Evolutionary conservation across 2,797 vertebrate genomes (phyloP).

Genomic region (Danio choprae): DNA sequence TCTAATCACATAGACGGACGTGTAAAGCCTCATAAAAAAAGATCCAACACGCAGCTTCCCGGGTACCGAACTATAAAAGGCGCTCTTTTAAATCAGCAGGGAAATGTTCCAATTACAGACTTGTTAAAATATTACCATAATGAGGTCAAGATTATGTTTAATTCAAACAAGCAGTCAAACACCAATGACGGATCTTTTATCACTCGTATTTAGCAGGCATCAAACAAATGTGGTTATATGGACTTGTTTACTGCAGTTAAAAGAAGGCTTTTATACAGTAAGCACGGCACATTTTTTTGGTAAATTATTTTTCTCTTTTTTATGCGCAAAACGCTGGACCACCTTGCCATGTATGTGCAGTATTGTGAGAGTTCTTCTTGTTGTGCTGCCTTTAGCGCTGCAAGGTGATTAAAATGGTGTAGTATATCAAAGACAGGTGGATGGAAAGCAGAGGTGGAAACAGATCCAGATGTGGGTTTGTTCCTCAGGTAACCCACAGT

Average conservation of each 20-base stretch:
- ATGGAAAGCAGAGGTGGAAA: slow-evolving; percentile 69
- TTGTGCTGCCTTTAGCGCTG: slow-evolving; percentile 50
- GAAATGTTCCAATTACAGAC: slow-evolving; percentile 39
- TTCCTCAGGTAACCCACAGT: slow-evolving; percentile 76
- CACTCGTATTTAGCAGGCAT: slow-evolving; percentile 21
- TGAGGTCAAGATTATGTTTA: slow-evolving; percentile 52
- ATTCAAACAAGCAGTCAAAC: slow-evolving; percentile 53
- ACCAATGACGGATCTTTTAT: slow-evolving; percentile 40
- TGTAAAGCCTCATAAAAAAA: slow-evolving; percentile 45
- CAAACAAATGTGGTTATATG: slow-evolving; percentile 41
- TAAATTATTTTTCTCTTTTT: background rate
- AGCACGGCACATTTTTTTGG: background rate
- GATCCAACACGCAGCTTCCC: slow-evolving; percentile 55
- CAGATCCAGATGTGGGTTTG: slow-evolving; percentile 78
- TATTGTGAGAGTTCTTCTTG: slow-evolving; percentile 32
- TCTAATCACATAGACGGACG: slow-evolving; percentile 21
- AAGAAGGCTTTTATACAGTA: slow-evolving; percentile 8
- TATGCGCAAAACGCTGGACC: slow-evolving; percentile 26
- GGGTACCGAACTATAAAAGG: slow-evolving; percentile 56
- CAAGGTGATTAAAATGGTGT: slow-evolving; percentile 56
- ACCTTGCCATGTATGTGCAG: slow-evolving; percentile 31
- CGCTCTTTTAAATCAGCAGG: slow-evolving; percentile 44
- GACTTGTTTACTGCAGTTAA: slow-evolving; percentile 39
- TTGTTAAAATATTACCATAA: slow-evolving; percentile 50
- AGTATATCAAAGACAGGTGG: slow-evolving; percentile 64